These are phyloP conservation scores for Neotoxoptera formosana DNA, from an alignment of 1,140 invertebrate genomes.

Conservation along the genomic window DNA sequence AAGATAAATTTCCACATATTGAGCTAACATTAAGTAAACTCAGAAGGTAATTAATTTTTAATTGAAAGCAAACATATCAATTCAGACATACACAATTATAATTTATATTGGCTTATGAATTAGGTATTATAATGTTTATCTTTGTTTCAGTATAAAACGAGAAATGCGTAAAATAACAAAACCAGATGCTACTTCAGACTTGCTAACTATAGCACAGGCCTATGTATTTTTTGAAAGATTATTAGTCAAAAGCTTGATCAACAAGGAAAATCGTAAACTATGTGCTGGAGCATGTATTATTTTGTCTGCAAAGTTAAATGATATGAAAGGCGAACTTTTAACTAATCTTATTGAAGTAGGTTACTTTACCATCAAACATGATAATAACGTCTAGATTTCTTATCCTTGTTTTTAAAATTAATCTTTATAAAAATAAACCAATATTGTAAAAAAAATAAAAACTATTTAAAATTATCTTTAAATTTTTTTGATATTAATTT, in stretches of 20 bases:
- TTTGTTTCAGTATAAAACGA: constrained; percentile 80
- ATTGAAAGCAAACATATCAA: background rate
- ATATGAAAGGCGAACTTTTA: constrained; percentile 89
- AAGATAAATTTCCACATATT: constrained; percentile 93
- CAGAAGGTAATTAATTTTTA: constrained; percentile 73
- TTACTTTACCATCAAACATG: background rate
- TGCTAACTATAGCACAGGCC: constrained; percentile 91
- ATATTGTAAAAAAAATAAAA: too few relatives aligned
- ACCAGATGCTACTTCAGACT: constrained; percentile 81
- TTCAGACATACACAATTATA: background rate
- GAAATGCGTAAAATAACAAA: constrained; percentile 95
- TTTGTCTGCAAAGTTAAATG: constrained; percentile 94
- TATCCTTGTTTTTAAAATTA: background rate
- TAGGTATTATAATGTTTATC: constrained; percentile 58
- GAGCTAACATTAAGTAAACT: constrained; percentile 96
- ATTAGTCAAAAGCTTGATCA: constrained; percentile 89
- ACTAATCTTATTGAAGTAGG: constrained; percentile 86
- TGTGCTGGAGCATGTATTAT: constrained; percentile 94
- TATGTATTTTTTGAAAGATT: constrained; percentile 98
- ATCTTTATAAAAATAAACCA: background rate
- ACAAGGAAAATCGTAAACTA: constrained; percentile 93
- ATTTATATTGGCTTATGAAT: background rate
- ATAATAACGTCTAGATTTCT: background rate
- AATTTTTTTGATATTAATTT: too few relatives aligned
- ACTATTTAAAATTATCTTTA: too few relatives aligned